Conservation (phyloP, 2,888 invertebrate species). For the Andrena trimmerana region DNA sequence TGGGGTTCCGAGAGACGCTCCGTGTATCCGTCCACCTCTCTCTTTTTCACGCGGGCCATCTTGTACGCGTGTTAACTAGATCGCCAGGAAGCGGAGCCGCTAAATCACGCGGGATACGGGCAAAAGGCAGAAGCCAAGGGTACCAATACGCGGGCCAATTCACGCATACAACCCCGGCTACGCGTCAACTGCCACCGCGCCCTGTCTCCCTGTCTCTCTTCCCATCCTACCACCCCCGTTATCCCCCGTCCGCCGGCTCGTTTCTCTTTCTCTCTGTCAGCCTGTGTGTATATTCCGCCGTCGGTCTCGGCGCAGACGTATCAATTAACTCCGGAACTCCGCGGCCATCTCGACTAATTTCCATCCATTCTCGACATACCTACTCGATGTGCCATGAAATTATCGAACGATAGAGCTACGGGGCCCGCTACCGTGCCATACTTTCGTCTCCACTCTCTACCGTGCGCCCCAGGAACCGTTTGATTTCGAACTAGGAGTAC, state of each 20-base stretch:
- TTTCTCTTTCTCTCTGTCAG: slow-evolving; percentile 39
- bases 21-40: slow-evolving; percentile 55
- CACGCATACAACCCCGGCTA: slow-evolving; percentile 24
- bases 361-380: slow-evolving; percentile 78
- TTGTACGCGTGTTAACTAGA: slow-evolving; percentile 77
- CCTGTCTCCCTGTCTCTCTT: slow-evolving; percentile 16
- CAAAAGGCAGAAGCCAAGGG: slow-evolving; percentile 51
- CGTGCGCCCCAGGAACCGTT: background rate
- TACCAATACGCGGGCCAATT: slow-evolving; percentile 37
- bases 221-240: background rate
- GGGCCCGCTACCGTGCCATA: slow-evolving; percentile 53
- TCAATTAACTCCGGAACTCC: slow-evolving; percentile 79
- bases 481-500: background rate
- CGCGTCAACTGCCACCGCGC: slow-evolving; percentile 42
- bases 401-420: slow-evolving; percentile 67
- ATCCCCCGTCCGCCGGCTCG: background rate
- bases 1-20: slow-evolving; percentile 44
- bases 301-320: slow-evolving; percentile 72
- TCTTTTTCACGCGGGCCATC: slow-evolving; percentile 34
- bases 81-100: slow-evolving; percentile 77
- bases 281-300: slow-evolving; percentile 46
- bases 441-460: slow-evolving; percentile 33
- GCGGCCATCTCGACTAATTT: slow-evolving; percentile 80
- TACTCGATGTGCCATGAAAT: slow-evolving; percentile 81
- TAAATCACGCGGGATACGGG: slow-evolving; percentile 76